Base-by-base conservation (phyloP, 2,888 invertebrate genomes). In the Melolontha melolontha region DNA sequence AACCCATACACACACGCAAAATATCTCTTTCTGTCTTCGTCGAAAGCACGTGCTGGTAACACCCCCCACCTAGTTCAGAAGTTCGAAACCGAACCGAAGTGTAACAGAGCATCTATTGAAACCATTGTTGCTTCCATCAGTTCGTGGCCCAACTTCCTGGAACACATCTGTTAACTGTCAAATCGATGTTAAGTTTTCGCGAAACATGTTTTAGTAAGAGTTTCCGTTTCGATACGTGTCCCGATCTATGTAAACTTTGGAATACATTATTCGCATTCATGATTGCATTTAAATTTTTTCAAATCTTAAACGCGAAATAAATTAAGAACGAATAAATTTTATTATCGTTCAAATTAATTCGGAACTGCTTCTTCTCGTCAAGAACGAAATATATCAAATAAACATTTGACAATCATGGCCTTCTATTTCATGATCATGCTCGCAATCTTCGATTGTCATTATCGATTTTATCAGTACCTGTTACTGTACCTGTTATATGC, bases 161-260 rank as follows among this genome's bases (percentile, higher is more conserved):
- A 49, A 59, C 55, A 66, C 66, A 66, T 66, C 66, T 66, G 66
- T 47, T 59, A 57, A 39, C 57, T 66, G 66, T 66, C 66, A 66
- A 34, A 54, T 59, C 59, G 41, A 59, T 59, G 55, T 66, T 22
- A 51, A 50, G 39, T 50, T 47, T 47, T 14, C 41, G 40, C n/a
- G 16, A 17, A 27, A 47, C 10, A 27, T 62, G 22, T 47, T 47
- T 49, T 17, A 8, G 16, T 14, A 22, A 49, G 22, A 17, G 22
- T 49, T 22, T 14, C 16, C 22, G 22, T 8, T 49, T 2, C 22
- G 6, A 11, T 49, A 49, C n/a, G 22, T 11, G 16, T 22, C 10
- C 22, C 17, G 34, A 34, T 10, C 34, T 34, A 34, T 34, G 8
- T 34, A 10, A 10, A 34, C 34, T 34, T 34, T 29, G 29, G 29